phyloP scores from a whole-genome alignment of 2,113 vertebrate genomes.

The Vulpes vulpes region DNA sequence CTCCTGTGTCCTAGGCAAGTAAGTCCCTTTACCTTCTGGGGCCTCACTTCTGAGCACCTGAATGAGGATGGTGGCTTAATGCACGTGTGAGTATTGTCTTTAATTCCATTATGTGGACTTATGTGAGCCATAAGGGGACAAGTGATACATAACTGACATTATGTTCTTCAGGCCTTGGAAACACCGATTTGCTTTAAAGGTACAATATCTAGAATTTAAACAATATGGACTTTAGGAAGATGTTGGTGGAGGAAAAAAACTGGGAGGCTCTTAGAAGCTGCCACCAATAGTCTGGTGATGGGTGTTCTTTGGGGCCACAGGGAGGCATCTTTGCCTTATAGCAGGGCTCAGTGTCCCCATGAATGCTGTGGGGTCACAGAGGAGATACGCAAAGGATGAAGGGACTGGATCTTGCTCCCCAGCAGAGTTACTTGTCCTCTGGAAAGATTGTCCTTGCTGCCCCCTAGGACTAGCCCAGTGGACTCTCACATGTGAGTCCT shows the following conservation, averaged over 20 bases:
- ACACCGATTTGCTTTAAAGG: background rate
- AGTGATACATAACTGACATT: fast-evolving
- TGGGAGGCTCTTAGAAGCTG: background rate
- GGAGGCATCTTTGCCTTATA: background rate
- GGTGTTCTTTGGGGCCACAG: background rate
- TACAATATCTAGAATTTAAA: background rate
- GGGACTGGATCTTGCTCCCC: background rate
- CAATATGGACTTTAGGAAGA: background rate
- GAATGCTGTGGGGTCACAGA: background rate
- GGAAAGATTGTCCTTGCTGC: background rate
- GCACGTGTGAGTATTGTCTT: background rate
- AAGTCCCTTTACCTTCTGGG: background rate
- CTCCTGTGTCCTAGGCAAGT: background rate
- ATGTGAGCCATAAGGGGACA: background rate
- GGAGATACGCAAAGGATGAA: background rate
- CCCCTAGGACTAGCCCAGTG: background rate
- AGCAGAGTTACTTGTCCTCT: background rate
- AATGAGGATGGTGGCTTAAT: background rate
- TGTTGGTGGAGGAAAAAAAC: background rate
- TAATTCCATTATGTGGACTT: background rate
- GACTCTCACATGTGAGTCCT: background rate
- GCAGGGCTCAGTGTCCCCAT: background rate
- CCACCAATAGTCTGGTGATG: background rate
- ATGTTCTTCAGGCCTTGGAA: background rate
- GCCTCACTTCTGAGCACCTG: background rate